These are phyloP conservation scores for Pyxicephalus adspersus DNA, from an alignment of 2,113 vertebrate genomes.

Conservation along the genomic window DNA sequence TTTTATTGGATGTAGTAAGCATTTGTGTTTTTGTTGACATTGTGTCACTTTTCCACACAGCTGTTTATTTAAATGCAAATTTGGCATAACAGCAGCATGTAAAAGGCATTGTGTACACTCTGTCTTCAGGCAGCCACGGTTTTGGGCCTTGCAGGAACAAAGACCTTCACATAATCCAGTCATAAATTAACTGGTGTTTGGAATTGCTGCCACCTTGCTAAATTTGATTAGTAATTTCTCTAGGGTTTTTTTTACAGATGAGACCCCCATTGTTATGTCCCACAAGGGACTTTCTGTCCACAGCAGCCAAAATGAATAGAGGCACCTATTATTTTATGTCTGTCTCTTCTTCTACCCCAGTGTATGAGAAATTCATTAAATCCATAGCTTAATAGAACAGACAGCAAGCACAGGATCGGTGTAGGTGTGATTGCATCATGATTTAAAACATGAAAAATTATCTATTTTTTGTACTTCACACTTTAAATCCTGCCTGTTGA, in stretches of 20 bases:
- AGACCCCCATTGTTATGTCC: conserved; percentile 58
- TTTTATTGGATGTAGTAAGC: too few species aligned
- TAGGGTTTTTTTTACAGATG: conserved; percentile 62
- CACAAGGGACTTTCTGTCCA: conserved; percentile 49
- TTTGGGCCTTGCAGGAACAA: conserved; percentile 44
- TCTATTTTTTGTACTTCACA: not conserved
- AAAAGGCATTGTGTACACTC: conserved; percentile 25
- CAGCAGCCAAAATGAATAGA: conserved; percentile 54
- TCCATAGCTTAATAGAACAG: conserved; percentile 66
- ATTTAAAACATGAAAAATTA: too few species aligned
- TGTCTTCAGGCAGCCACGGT: conserved; percentile 13
- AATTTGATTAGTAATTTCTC: conserved; percentile 64
- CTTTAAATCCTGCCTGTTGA: too few species aligned
- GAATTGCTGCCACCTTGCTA: conserved; percentile 62
- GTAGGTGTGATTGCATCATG: not conserved
- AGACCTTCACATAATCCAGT: conserved; percentile 45
- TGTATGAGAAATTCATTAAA: conserved; percentile 61
- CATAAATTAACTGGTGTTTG: conserved; percentile 57
- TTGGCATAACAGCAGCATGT: not conserved
- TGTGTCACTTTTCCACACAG: not conserved
- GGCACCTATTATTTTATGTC: conserved; percentile 60
- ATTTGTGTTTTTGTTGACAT: too few species aligned
- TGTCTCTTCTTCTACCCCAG: conserved; percentile 48
- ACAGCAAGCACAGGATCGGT: conserved; percentile 58
- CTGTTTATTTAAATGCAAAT: conserved; percentile 26